Conservation (phyloP, 2,113 vertebrate species). For the Micromys minutus region DNA sequence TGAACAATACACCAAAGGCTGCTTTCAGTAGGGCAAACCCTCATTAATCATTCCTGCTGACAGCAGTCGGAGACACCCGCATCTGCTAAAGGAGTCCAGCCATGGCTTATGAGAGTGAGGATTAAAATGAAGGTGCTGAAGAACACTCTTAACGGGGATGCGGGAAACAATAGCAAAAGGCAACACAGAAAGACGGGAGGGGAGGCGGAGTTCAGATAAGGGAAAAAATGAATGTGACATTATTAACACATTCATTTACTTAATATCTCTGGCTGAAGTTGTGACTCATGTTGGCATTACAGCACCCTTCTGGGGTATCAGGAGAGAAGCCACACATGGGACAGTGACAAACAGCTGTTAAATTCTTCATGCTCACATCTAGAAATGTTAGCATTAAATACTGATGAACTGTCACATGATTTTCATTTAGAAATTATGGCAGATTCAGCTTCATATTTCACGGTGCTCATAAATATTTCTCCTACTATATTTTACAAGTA, state of each 20-base stretch:
- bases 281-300: slow-evolving; percentile 79
- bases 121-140: slow-evolving; percentile 82
- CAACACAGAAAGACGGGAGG: not conserved
- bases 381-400: slow-evolving; percentile 88
- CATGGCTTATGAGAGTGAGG: slow-evolving; percentile 79
- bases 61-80: slow-evolving; percentile 91
- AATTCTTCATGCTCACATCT: slow-evolving; percentile 87
- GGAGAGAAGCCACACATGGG: slow-evolving; percentile 76
- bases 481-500: slow-evolving; percentile 82
- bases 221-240: slow-evolving; percentile 61
- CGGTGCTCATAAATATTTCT: slow-evolving; percentile 85
- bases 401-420: slow-evolving; percentile 88
- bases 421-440: slow-evolving; percentile 86
- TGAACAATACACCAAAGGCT: slow-evolving; percentile 91
- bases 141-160: slow-evolving; percentile 81
- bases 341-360: slow-evolving; percentile 86
- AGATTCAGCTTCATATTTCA: slow-evolving; percentile 83
- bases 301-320: slow-evolving; percentile 79
- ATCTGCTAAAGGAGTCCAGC: slow-evolving; percentile 87
- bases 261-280: slow-evolving; percentile 82
- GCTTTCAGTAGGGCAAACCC: slow-evolving; percentile 91
- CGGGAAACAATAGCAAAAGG: slow-evolving; percentile 69
- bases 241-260: slow-evolving; percentile 80
- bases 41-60: slow-evolving; percentile 94
- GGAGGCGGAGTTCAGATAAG: not conserved